phyloP scores from a whole-genome alignment of 2,888 invertebrate genomes.

The Dynastes tityus region DNA sequence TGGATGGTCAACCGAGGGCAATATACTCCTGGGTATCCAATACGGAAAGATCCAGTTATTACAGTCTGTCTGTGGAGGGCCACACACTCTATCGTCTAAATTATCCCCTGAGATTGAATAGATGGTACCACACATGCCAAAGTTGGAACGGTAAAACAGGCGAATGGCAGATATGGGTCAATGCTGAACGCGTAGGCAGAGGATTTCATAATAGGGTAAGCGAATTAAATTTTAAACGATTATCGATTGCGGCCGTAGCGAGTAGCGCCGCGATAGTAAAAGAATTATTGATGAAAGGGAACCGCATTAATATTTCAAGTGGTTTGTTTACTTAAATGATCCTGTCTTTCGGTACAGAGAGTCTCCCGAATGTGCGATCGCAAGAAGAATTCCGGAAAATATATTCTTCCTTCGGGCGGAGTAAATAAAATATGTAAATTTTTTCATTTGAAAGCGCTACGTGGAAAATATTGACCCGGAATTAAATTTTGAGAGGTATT shows the following conservation, averaged over 20 bases:
- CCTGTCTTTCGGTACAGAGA: neutral
- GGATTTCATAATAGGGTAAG: constrained; percentile 90
- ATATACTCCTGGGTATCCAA: constrained; percentile 87
- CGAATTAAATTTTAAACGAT: constrained; percentile 54
- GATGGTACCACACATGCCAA: constrained; percentile 90
- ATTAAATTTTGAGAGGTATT: constrained; percentile 20
- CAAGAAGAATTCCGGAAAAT: neutral
- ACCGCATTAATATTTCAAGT: constrained; percentile 22
- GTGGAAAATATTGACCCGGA: constrained; percentile 16
- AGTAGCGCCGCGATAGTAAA: neutral
- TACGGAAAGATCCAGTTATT: constrained; percentile 85
- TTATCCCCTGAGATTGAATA: constrained; percentile 79
- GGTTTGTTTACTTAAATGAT: constrained; percentile 44
- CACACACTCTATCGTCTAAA: constrained; percentile 86
- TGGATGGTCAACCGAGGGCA: constrained; percentile 81
- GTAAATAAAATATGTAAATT: constrained; percentile 41
- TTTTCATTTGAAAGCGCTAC: constrained; percentile 9
- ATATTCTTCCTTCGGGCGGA: neutral
- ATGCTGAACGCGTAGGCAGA: constrained; percentile 87
- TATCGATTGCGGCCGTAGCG: constrained; percentile 21
- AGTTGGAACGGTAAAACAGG: constrained; percentile 93
- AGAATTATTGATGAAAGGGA: constrained; percentile 38
- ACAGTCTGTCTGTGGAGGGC: constrained; percentile 86
- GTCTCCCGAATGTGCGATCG: neutral
- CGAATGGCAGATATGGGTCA: constrained; percentile 93